phyloP scores from a whole-genome alignment of 2,113 vertebrate genomes.

The Rhegmatorhina hoffmannsi region DNA sequence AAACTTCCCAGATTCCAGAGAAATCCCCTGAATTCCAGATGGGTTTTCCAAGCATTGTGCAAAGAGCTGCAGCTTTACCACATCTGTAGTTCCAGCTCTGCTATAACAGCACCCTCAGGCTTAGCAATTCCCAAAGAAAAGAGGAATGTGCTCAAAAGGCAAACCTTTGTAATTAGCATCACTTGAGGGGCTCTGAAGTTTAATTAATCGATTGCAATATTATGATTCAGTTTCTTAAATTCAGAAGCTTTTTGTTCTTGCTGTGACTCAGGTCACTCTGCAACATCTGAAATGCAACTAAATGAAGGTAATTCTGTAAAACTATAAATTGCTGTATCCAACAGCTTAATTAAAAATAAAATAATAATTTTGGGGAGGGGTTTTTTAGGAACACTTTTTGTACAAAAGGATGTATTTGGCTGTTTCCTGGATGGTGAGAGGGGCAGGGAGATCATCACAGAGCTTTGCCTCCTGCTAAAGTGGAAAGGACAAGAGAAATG shows the following conservation, averaged over 20 bases:
- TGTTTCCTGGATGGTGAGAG: neutral
- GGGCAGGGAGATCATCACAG: neutral
- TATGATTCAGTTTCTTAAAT: neutral
- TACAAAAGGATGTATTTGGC: slow-evolving; percentile 15
- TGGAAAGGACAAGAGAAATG: neutral
- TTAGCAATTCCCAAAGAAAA: neutral
- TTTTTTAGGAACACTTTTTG: neutral
- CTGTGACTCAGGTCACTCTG: neutral
- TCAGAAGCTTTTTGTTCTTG: neutral
- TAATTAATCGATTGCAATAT: neutral
- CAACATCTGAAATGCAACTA: neutral
- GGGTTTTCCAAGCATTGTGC: neutral
- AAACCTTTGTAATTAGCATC: neutral
- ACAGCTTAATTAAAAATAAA: neutral
- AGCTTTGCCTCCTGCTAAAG: neutral
- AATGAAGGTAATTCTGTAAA: neutral
- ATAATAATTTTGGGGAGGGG: neutral
- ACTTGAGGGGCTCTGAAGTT: neutral
- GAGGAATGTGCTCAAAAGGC: neutral
- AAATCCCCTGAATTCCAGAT: neutral
- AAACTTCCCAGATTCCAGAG: neutral
- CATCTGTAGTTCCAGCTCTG: neutral
- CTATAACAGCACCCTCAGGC: neutral
- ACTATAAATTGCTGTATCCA: neutral
- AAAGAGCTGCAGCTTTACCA: neutral